These are phyloP conservation scores for Gallinago stenura DNA, from an alignment of 2,797 vertebrate species.

Conservation along the genomic window DNA sequence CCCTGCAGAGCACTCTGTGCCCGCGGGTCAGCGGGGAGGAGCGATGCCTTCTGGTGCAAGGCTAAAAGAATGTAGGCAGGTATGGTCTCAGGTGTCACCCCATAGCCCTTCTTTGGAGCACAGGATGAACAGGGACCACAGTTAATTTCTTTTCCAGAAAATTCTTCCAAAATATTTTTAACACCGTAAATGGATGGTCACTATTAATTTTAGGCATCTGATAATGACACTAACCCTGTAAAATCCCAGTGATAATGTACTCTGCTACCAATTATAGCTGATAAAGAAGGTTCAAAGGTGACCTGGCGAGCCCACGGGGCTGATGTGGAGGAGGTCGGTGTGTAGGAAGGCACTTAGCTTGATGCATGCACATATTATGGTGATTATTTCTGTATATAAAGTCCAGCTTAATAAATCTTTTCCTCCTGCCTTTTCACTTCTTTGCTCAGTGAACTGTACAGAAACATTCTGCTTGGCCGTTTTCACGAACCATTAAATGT, in stretches of 20 bases:
- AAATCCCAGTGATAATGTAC: neutral
- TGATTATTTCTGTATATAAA: constrained; percentile 11
- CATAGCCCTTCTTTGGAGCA: neutral
- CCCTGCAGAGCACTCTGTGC: neutral
- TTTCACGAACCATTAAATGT: neutral
- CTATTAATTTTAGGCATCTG: neutral
- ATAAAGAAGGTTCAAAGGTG: neutral
- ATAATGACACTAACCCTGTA: neutral
- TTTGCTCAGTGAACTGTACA: constrained; percentile 32
- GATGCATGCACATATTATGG: constrained; percentile 7
- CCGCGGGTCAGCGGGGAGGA: neutral
- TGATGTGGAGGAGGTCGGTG: neutral
- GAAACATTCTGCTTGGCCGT: too few relatives aligned
- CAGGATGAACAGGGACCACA: neutral
- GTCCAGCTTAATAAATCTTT: constrained; percentile 35
- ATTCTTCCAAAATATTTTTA: neutral
- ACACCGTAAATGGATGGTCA: neutral
- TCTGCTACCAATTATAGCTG: neutral
- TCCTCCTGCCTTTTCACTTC: constrained; percentile 27
- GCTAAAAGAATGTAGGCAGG: neutral
- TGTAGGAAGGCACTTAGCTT: constrained; percentile 28
- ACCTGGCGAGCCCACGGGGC: neutral
- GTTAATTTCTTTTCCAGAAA: constrained; percentile 20
- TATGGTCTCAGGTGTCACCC: neutral
- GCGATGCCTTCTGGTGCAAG: neutral